Evolutionary conservation across 2,888 invertebrate species (phyloP), one percentile per base, ranked within the genome.

Genomic region (Lysandra coridon): DNA sequence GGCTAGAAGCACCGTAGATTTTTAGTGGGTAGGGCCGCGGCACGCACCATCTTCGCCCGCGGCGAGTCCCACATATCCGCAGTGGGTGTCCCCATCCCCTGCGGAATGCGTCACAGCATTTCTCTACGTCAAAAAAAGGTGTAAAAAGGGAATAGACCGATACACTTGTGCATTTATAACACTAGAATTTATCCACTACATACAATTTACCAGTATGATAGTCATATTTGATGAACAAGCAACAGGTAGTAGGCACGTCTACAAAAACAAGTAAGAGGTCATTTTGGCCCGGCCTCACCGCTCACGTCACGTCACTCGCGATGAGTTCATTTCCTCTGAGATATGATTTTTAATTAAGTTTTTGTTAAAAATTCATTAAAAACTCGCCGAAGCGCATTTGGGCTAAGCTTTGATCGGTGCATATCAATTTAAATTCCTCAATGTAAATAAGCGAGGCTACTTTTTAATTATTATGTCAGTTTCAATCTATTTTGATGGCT

Each of bases 321-420:
- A 94, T 93, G 94, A 93, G 94, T 94, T 94, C 94, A 94, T 94
- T 94, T 94, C 94, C 94, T 94, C 91, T 91, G 91, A 93, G 93
- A 94, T 93, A 94, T 92, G 90, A 91, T 93, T 93, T 94, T 94
- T 94, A 94, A 94, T 94, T 94, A 94, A 93, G 93, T 94, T 94
- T 94, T 93, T 93, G 93, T 93, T 94, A 91, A 91, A 93, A 94
- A 92, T 91, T 92, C 93, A 94, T 94, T 93, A 93, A 90, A 90
- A 87, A 88, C 69, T 87, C 90, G 86, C 86, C 89, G 89, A 89
- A 88, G 89, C 88, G 86, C 86, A 86, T 86, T 87, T 92, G 92
- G 92, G 88, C 87, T 85, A 37, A 75, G 75, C 75, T 75, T 75
- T 44, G 75, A 75, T 73, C 79, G 60, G 84, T 84, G 84, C 87